Conservation (phyloP, 2,888 invertebrate species). For the Troides oblongomaculatus region DNA sequence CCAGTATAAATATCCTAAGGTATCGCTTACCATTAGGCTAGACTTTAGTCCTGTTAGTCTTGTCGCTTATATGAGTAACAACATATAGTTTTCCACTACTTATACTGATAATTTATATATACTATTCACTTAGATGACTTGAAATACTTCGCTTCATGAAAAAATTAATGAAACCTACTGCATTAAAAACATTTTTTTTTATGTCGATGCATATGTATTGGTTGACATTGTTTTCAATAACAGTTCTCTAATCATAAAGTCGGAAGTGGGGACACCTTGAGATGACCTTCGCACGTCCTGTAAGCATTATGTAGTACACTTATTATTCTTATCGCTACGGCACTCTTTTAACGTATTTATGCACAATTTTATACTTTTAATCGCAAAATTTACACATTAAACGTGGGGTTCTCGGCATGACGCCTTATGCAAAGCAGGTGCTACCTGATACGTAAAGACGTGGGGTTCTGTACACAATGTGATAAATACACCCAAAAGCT, state of each 20-base stretch:
- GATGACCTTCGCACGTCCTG: slow-evolving; percentile 51
- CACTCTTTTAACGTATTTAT: slow-evolving; percentile 61
- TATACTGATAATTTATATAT: too few species aligned
- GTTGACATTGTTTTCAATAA: slow-evolving; percentile 22
- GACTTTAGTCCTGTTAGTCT: too few species aligned
- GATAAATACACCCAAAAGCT: slow-evolving; percentile 41
- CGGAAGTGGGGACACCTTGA: slow-evolving; percentile 58
- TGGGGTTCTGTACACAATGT: slow-evolving; percentile 47
- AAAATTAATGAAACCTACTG: too few species aligned
- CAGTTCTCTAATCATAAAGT: slow-evolving; percentile 33
- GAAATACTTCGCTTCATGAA: too few species aligned
- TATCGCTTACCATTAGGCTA: too few species aligned
- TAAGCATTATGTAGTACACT: slow-evolving; percentile 46
- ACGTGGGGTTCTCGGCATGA: slow-evolving; percentile 72
- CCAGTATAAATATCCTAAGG: too few species aligned
- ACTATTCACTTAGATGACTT: too few species aligned
- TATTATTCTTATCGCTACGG: slow-evolving; percentile 61
- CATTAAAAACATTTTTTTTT: not conserved
- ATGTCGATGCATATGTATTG: not conserved
- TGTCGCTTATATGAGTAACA: too few species aligned
- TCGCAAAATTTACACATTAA: slow-evolving; percentile 76
- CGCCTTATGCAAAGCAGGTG: slow-evolving; percentile 80
- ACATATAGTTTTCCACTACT: too few species aligned
- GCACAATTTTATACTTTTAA: slow-evolving; percentile 71
- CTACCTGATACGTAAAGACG: slow-evolving; percentile 72